Conservation (phyloP, 2,888 invertebrate species). For the Chaetogeoica ovagalla region DNA sequence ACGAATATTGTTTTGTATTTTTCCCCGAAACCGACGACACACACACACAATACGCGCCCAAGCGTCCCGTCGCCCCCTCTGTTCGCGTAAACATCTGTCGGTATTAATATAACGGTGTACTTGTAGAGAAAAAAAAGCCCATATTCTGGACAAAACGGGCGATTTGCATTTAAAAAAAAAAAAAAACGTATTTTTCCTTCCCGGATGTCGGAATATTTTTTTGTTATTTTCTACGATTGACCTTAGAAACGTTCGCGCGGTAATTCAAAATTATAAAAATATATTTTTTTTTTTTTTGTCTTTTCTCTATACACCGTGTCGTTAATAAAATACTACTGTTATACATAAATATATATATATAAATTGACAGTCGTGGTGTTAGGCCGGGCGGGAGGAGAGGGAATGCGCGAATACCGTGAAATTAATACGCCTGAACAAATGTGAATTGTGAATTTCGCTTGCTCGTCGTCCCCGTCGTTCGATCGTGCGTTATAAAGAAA, state of each 20-base stretch:
- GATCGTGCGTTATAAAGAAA: background rate
- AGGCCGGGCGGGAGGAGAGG: background rate
- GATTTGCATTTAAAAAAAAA: slow-evolving; percentile 35
- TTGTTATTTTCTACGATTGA: background rate
- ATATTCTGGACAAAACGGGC: slow-evolving; percentile 5
- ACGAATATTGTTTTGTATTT: slow-evolving; percentile 22
- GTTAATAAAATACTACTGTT: background rate
- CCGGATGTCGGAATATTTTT: background rate
- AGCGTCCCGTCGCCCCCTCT: background rate
- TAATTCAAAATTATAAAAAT: background rate
- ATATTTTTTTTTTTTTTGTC: background rate
- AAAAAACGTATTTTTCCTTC: slow-evolving; percentile 4
- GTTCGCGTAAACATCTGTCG: slow-evolving; percentile 45
- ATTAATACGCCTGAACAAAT: background rate
- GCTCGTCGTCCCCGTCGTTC: too few relatives aligned
- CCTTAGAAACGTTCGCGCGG: background rate
- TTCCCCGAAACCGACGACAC: background rate
- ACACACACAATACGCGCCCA: background rate
- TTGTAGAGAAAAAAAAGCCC: too few relatives aligned
- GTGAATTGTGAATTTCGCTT: background rate
- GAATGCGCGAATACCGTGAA: background rate
- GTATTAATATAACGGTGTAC: slow-evolving; percentile 28
- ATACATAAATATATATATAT: too few relatives aligned
- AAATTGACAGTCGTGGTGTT: background rate
- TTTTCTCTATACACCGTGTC: background rate